Conservation (phyloP, 2,888 invertebrate genomes). For the Ceriagrion tenellum region DNA sequence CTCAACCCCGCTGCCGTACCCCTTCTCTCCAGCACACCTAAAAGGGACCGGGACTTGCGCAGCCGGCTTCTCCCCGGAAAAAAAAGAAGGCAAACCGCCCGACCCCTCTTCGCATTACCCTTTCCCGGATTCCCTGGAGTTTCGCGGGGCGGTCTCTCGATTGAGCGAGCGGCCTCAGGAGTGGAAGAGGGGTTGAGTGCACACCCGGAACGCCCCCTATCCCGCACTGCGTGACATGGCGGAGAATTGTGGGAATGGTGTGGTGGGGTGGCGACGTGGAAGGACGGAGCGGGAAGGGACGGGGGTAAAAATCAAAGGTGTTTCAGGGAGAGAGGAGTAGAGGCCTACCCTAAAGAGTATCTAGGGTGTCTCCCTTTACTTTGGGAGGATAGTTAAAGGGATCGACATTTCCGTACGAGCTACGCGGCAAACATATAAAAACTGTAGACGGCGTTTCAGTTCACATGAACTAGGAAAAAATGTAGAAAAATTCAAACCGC, state of each 20-base stretch:
- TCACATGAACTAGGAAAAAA: too few relatives aligned
- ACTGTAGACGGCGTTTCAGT: too few relatives aligned
- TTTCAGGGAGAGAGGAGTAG: too few relatives aligned
- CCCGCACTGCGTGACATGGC: background rate
- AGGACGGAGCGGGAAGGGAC: too few relatives aligned
- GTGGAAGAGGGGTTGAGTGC: background rate
- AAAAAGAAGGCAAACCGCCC: background rate
- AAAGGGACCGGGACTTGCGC: background rate
- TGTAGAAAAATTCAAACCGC: too few relatives aligned
- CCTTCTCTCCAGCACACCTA: background rate
- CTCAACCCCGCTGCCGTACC: background rate
- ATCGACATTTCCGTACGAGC: too few relatives aligned
- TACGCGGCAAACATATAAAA: too few relatives aligned
- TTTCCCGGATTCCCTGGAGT: background rate
- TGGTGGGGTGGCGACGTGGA: background rate
- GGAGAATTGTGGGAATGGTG: background rate
- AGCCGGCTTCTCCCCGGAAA: background rate
- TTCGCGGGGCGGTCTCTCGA: slow-evolving; percentile 2
- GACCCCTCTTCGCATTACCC: too few relatives aligned
- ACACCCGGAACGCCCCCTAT: background rate
- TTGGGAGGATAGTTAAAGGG: too few relatives aligned
- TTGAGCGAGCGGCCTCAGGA: background rate
- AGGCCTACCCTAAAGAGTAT: too few relatives aligned
- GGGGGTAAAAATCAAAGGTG: too few relatives aligned
- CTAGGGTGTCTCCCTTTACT: too few relatives aligned